Evolutionary conservation across 2,113 vertebrate genomes (phyloP).

Genomic region (Dasyornis broadbenti): DNA sequence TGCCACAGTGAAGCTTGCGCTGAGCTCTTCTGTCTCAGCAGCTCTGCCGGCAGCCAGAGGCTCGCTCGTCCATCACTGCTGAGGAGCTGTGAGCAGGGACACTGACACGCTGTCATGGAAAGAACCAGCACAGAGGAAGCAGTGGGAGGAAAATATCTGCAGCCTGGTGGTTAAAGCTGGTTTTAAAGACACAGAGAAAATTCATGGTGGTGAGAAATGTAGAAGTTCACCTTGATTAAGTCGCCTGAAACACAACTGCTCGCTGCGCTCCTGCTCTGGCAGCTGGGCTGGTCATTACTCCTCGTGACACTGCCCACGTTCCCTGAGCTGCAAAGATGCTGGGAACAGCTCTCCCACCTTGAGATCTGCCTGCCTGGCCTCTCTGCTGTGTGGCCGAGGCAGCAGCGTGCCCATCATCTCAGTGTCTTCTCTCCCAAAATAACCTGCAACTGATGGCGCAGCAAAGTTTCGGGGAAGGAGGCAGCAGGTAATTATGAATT

Average conservation of each 20-base stretch:
- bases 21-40: not conserved
- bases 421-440: not conserved
- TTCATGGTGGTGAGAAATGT: not conserved
- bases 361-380: not conserved
- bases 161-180: not conserved
- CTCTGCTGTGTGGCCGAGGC: not conserved
- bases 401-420: not conserved
- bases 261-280: not conserved
- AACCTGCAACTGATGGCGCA: not conserved
- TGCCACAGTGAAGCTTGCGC: not conserved
- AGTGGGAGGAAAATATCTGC: not conserved
- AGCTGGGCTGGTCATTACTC: not conserved
- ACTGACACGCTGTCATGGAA: not conserved
- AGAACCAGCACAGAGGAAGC: not conserved
- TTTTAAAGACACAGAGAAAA: not conserved
- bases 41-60: not conserved
- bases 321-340: not conserved
- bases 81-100: not conserved
- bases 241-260: not conserved
- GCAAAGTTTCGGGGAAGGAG: not conserved
- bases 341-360: not conserved
- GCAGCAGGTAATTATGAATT: not conserved
- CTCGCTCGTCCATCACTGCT: not conserved
- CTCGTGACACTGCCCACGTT: not conserved
- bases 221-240: not conserved